These are phyloP conservation scores for Bagarius yarrelli DNA, from an alignment of 2,113 vertebrate species.

Conservation along the genomic window DNA sequence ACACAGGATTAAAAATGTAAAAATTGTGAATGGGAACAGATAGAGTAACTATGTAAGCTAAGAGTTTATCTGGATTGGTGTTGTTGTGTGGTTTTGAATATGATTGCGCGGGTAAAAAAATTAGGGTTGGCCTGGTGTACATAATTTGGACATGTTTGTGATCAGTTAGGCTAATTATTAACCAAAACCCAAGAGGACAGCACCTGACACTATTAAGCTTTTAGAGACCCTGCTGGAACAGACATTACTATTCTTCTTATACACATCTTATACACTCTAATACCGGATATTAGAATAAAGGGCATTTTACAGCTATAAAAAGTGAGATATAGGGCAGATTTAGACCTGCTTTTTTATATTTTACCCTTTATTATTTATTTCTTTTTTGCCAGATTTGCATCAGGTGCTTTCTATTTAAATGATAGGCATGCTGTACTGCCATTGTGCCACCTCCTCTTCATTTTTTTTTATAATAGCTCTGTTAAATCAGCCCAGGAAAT, in stretches of 20 bases:
- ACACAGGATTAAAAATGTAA: too few relatives aligned
- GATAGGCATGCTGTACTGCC: neutral
- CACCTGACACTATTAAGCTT: too few relatives aligned
- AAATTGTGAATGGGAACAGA: too few relatives aligned
- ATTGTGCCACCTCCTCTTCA: neutral
- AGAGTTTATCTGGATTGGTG: too few relatives aligned
- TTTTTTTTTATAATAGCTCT: neutral
- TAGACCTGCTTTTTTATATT: neutral
- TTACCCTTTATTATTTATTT: neutral
- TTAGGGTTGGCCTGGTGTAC: too few relatives aligned
- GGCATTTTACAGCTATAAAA: neutral
- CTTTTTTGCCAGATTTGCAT: neutral
- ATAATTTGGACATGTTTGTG: too few relatives aligned
- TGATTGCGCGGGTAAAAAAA: too few relatives aligned
- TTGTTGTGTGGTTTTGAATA: too few relatives aligned
- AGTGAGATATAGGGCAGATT: neutral
- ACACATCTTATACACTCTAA: neutral
- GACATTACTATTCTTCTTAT: neutral
- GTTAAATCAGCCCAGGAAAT: neutral
- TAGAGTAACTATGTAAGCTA: too few relatives aligned
- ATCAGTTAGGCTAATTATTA: too few relatives aligned
- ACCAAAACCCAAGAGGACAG: too few relatives aligned
- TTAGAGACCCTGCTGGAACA: neutral
- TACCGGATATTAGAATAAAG: neutral
- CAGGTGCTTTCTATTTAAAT: neutral